phyloP scores from a whole-genome alignment of 2,888 invertebrate genomes.

The Nymphalis polychloros region DNA sequence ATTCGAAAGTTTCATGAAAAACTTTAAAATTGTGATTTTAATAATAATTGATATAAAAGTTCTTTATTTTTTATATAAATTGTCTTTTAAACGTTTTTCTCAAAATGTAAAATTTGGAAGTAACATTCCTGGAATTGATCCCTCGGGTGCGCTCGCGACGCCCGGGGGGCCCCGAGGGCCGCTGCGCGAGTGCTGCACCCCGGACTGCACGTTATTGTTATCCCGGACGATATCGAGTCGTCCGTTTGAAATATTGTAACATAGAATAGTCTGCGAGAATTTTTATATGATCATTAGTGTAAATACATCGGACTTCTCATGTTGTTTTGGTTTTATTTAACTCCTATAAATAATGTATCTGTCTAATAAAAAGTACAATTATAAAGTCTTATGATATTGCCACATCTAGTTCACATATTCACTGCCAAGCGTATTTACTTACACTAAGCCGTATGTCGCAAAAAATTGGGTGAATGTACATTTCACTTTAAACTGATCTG shows the following conservation, averaged over 20 bases:
- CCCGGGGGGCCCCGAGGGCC: too few species aligned
- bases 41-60: not conserved
- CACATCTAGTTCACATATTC: too few species aligned
- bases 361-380: too few species aligned
- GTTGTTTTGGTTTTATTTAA: slow-evolving; percentile 15
- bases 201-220: not conserved
- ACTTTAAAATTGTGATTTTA: slow-evolving; percentile 2
- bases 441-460: too few species aligned
- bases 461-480: too few species aligned
- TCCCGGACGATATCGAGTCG: not conserved
- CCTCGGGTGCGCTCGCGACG: not conserved
- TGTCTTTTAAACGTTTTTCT: not conserved
- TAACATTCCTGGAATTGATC: not conserved
- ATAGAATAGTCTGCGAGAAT: slow-evolving; percentile 8
- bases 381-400: too few species aligned
- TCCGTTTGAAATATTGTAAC: not conserved
- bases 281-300: slow-evolving; percentile 28
- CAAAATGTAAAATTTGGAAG: not conserved
- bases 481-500: too few species aligned
- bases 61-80: slow-evolving; percentile 4
- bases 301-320: slow-evolving; percentile 24
- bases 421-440: too few species aligned
- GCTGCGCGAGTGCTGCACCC: too few species aligned
- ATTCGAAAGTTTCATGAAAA: not conserved
- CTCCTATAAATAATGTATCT: too few species aligned